A percentile compares a stretch with the other conserved stretches of the same genome.
phyloP scores from a whole-genome alignment of 23 tunicate genomes.

The Phallusia fumigata region DNA sequence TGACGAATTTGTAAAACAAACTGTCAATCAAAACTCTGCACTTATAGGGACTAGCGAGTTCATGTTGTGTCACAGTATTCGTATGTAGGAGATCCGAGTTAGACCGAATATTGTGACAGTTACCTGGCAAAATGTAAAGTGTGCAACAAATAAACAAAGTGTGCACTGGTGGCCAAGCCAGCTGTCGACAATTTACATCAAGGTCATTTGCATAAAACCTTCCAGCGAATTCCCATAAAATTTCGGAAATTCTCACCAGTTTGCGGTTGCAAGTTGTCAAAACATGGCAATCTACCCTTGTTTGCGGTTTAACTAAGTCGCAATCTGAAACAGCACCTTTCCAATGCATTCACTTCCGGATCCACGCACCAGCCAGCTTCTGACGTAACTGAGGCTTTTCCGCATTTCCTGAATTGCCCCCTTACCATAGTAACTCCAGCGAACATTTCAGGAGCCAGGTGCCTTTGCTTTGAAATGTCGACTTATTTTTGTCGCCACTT shows the following conservation, averaged over 20 bases:
- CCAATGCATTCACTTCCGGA: neutral
- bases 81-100: neutral
- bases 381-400: neutral
- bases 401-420: constrained; percentile 5
- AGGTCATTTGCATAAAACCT: no score
- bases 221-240: neutral
- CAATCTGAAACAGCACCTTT: no score
- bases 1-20: no score
- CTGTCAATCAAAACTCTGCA: no score
- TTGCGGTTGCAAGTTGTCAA: neutral
- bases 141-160: no score
- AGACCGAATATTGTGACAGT: neutral
- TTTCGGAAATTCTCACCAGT: neutral
- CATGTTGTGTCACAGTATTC: neutral
- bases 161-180: no score
- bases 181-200: no score
- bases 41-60: no score
- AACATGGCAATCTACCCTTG: neutral
- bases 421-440: neutral
- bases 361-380: neutral
- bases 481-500: neutral
- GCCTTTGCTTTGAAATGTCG: neutral
- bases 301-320: neutral
- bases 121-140: no score
- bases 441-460: neutral